phyloP scores from a whole-genome alignment of 2,113 vertebrate species.

The Chaetorhynchus papuensis region DNA sequence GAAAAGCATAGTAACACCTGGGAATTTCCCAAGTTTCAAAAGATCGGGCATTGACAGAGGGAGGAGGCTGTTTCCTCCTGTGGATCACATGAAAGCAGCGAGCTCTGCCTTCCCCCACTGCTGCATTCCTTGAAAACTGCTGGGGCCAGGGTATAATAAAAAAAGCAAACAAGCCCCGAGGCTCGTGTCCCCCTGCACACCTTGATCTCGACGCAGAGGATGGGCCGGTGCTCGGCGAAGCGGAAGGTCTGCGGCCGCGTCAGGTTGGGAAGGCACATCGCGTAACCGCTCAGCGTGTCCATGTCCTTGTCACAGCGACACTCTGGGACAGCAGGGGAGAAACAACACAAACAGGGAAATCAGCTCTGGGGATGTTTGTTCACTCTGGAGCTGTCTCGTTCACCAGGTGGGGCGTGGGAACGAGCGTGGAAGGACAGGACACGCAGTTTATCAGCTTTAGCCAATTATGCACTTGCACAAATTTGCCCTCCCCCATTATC shows the following conservation, averaged over 20 bases:
- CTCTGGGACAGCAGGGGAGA: constrained; percentile 62
- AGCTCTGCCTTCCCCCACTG: background rate
- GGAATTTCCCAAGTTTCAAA: background rate
- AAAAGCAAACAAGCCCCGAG: fast-evolving
- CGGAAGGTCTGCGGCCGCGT: constrained; percentile 81
- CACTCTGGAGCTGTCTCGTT: background rate
- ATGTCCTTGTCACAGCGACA: constrained; percentile 95
- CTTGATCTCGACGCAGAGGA: constrained; percentile 97
- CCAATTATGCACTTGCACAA: background rate
- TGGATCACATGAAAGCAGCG: background rate
- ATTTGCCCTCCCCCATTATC: background rate
- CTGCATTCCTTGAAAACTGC: background rate
- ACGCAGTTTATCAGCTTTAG: background rate
- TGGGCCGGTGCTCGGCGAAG: constrained; percentile 80
- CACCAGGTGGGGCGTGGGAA: background rate
- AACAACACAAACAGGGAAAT: background rate
- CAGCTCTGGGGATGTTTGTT: background rate
- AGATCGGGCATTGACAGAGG: background rate
- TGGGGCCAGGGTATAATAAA: fast-evolving
- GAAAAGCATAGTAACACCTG: background rate
- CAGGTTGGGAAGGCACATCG: constrained; percentile 93
- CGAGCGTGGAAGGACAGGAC: background rate
- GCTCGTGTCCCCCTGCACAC: constrained; percentile 22
- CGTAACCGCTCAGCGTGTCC: constrained; percentile 93
- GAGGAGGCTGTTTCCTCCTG: background rate